Base-by-base conservation (phyloP, 2,113 vertebrate genomes). In the Pachypanchax playfairii region DNA sequence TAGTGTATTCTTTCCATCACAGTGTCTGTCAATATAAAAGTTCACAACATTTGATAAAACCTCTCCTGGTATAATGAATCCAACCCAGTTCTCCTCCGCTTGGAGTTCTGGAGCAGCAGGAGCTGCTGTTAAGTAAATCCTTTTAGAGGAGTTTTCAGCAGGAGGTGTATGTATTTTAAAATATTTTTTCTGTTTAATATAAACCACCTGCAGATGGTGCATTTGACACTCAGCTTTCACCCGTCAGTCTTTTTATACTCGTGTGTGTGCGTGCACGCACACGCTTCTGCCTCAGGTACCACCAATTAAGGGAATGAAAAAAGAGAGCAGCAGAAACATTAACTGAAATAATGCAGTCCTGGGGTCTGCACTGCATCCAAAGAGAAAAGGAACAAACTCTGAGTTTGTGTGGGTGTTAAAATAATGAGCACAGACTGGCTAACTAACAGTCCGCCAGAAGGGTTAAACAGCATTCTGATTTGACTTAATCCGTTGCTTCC, bases 391-490 rank as follows among this genome's bases (percentile, higher is more conserved):
- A 25, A 54, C 44, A 29, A 17, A 0, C 2, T 25, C 21, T 57
- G 18, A 1, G 14, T 50, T 44, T 20, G 50, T 66, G 44, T 33
- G 38, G 6, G 38, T 41, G 36, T 57, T 68, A 26, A 60, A 53
- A 54, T 79, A 81, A 76, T 64, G 62, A 75, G 26, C 60, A 24
- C 56, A 51, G 48, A 47, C 41, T 51, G 53, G 51, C 56, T 39
- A 58, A 65, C 5, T 10, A 69, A 77, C 56, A 51, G 70, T 35
- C 20, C 46, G 47, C 44, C 54, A 48, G 36, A 56, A 33, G 55
- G 73, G 70, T 71, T 71, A 67, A 83, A 65, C 28, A 49, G 31
- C 62, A 41, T 47, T 79, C 74, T 81, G 72, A 79, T 76, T 63
- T 51, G 52, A 3, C 48, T 52, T 71, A 68, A 76, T 85, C 65